Evolutionary conservation across 2,113 vertebrate genomes (phyloP).

Genomic region (Carassius gibelio): DNA sequence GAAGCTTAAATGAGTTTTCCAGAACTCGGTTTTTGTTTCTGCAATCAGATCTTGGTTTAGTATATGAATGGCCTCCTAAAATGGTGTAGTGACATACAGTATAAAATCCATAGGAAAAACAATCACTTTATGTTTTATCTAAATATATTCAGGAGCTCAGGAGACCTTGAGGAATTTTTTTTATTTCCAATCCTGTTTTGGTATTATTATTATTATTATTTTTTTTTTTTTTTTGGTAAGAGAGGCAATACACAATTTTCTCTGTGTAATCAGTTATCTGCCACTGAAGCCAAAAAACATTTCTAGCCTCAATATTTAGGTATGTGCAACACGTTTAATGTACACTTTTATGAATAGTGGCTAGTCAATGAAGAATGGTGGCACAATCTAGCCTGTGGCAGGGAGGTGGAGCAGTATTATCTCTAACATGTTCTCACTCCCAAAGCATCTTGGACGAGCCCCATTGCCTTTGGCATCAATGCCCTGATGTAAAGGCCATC

Average conservation of each 20-base stretch:
- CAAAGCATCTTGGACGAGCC: conserved; percentile 1
- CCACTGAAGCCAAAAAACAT: conserved; percentile 10
- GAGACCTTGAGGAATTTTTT: no score
- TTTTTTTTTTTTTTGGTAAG: background rate
- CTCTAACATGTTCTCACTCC: background rate
- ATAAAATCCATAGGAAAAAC: background rate
- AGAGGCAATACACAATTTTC: background rate
- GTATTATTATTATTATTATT: background rate
- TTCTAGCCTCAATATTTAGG: background rate
- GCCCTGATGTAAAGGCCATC: background rate
- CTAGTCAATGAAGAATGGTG: background rate
- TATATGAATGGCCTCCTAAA: background rate
- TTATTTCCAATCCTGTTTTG: background rate
- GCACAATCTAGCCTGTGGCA: background rate
- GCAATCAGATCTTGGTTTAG: background rate
- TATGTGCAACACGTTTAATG: conserved; percentile 14
- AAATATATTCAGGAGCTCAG: background rate
- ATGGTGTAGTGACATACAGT: background rate
- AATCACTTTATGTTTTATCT: background rate
- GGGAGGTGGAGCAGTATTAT: background rate
- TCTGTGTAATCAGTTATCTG: conserved; percentile 10
- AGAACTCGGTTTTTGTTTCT: background rate
- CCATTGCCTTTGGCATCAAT: conserved; percentile 4
- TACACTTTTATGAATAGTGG: conserved; percentile 2
- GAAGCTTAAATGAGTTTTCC: conserved; percentile 30